Percentiles rank a stretch among this genome's conserved stretches.
Conservation (phyloP, 2,888 invertebrate genomes). For the Epirrhoe alternata region DNA sequence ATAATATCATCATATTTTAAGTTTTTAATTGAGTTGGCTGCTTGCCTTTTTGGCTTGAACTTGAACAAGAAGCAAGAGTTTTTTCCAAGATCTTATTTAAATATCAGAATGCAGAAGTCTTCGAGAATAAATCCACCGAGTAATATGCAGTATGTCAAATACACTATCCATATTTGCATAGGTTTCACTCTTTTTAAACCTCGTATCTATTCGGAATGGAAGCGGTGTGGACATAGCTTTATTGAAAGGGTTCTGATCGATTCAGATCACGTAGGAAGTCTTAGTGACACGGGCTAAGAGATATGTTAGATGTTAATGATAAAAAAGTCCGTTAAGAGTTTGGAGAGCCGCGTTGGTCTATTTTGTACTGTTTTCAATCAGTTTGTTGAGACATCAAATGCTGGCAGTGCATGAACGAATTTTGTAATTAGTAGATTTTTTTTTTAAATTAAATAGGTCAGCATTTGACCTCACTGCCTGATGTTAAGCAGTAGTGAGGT, state of each 20-base stretch:
- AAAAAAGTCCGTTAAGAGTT: constrained; percentile 43
- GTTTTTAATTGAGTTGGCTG: constrained; percentile 6
- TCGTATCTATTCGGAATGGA: constrained; percentile 24
- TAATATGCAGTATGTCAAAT: constrained; percentile 28
- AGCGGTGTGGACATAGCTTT: constrained; percentile 45
- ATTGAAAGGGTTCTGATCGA: constrained; percentile 53
- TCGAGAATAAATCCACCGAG: constrained; percentile 17
- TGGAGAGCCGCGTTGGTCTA: neutral
- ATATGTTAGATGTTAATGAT: constrained; percentile 54
- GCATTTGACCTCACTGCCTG: no score
- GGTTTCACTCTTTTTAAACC: constrained; percentile 37
- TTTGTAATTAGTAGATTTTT: no score
- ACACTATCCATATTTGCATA: constrained; percentile 41
- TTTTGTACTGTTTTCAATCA: no score
- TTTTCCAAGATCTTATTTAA: constrained; percentile 7
- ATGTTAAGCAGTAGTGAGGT: no score
- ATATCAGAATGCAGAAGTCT: constrained; percentile 12
- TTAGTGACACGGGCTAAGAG: constrained; percentile 55
- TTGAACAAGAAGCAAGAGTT: neutral
- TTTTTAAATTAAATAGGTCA: no score
- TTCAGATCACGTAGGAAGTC: constrained; percentile 55
- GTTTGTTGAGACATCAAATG: no score
- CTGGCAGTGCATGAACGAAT: no score
- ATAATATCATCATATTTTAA: neutral
- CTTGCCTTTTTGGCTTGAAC: constrained; percentile 12